Evolutionary conservation across 1,140 invertebrate species (phyloP), one percentile per base, ranked within the genome.

Genomic region (Heliconius eleuchia): DNA sequence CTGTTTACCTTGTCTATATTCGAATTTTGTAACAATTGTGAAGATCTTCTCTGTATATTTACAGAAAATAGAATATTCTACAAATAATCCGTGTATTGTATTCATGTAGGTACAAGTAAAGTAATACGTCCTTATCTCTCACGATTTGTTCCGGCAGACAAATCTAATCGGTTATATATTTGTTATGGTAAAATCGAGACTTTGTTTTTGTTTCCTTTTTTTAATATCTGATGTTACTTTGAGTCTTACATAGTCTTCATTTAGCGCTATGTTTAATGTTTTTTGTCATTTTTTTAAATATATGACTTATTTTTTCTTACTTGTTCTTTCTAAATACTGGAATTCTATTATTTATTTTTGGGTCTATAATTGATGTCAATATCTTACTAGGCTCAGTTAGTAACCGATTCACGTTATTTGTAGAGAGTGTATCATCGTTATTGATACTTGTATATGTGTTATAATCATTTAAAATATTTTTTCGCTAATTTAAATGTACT

Each of bases 51-150:
- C 55, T 57, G 55, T 52, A 18, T 6, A 52, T 3, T 5, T 2
- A 52, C 50, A 18, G 18, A 52, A 18, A 23, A 27, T 3, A 60
- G 7, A 60, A 23, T 23, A 8, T 60, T 60, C 55, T 27, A 60
- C 9, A 8, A 55, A 55, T 60, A 27, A 60, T 60, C 3, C n/a
- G 3, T 60, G 57, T 9, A 60, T 60, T 60, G 57, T 60, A 66
- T 30, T 23, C 60, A 30, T 66, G 27, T 5, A 66, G 27, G 23
- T 30, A 66, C 27, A 66, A 5, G 11, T 30, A 66, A 27, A 66
- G 60, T 30, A 27, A 66, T 27, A 30, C 60, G 60, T 66, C 30
- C 27, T 73, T 73, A 42, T 77, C 85, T 89, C 83, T 50, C 81
- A 57, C 77, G 55, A 73, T 80, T 70, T 71, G 46, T 42, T 71